phyloP scores from a whole-genome alignment of 2,888 invertebrate genomes.

The Chymomyza amoena region DNA sequence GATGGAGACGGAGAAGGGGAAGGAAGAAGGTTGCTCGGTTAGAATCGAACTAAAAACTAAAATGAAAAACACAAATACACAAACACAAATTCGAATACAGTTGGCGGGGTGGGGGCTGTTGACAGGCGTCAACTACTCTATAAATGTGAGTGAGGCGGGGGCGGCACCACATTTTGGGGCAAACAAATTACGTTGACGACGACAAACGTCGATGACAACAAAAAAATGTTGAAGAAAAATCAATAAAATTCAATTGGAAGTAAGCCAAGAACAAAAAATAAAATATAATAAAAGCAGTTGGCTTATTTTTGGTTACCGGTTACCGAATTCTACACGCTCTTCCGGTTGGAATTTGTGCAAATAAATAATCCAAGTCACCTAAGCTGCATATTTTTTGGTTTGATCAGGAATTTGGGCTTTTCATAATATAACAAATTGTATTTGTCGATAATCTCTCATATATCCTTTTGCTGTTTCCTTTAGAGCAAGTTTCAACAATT shows the following conservation, averaged over 20 bases:
- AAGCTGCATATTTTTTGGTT: no score
- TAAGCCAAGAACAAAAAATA: conserved; percentile 9
- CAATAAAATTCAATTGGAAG: conserved; percentile 68
- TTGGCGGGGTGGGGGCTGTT: neutral
- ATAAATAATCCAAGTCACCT: no score
- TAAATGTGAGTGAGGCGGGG: neutral
- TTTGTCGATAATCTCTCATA: no score
- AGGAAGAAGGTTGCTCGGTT: neutral
- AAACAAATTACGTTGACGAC: neutral
- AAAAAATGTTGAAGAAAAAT: conserved; percentile 51
- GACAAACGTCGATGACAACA: conserved; percentile 18
- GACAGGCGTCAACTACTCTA: neutral
- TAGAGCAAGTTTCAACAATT: no score
- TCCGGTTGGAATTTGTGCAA: neutral
- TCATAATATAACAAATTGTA: no score
- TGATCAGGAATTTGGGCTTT: no score
- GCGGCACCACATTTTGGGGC: neutral
- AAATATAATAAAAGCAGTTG: neutral
- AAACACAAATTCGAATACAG: neutral
- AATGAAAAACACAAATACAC: conserved; percentile 1
- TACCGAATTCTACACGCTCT: neutral
- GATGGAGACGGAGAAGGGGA: no score
- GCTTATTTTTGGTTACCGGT: neutral
- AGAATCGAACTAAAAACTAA: conserved; percentile 43
- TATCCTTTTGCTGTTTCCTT: no score